Conservation (phyloP, 2,113 vertebrate species). For the Anarhynchus alexandrinus region DNA sequence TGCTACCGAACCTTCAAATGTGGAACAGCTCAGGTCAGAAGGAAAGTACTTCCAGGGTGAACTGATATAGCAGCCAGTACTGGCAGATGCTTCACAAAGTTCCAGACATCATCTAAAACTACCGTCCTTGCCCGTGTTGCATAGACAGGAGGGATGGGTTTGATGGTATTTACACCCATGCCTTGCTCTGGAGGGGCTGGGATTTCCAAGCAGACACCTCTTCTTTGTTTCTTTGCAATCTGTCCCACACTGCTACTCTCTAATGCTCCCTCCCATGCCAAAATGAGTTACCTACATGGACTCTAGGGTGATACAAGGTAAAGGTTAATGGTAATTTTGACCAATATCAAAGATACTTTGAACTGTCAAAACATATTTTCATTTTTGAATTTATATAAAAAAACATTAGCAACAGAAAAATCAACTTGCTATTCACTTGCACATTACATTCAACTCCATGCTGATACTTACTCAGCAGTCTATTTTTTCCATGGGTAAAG, state of each 20-base stretch:
- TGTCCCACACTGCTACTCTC: background rate
- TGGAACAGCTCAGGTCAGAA: background rate
- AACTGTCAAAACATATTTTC: background rate
- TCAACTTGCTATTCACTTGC: background rate
- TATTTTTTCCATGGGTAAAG: background rate
- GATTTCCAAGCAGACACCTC: background rate
- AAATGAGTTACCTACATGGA: background rate
- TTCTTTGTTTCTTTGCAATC: background rate
- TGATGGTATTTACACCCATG: background rate
- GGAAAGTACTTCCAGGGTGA: background rate
- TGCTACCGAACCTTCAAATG: background rate
- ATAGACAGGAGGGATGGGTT: background rate
- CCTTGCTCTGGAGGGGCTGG: background rate
- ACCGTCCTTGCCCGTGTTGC: background rate
- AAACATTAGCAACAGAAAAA: background rate
- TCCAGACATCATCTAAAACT: background rate
- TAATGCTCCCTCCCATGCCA: background rate
- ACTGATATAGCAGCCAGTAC: background rate
- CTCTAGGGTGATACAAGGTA: background rate
- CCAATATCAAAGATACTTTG: background rate
- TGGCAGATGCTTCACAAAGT: background rate
- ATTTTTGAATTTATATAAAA: background rate
- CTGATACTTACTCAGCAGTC: conserved; percentile 1
- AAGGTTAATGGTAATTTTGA: background rate
- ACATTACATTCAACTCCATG: background rate